Evolutionary conservation across 2,113 vertebrate species (phyloP).

Genomic region (Petrocephalus microphthalmus): DNA sequence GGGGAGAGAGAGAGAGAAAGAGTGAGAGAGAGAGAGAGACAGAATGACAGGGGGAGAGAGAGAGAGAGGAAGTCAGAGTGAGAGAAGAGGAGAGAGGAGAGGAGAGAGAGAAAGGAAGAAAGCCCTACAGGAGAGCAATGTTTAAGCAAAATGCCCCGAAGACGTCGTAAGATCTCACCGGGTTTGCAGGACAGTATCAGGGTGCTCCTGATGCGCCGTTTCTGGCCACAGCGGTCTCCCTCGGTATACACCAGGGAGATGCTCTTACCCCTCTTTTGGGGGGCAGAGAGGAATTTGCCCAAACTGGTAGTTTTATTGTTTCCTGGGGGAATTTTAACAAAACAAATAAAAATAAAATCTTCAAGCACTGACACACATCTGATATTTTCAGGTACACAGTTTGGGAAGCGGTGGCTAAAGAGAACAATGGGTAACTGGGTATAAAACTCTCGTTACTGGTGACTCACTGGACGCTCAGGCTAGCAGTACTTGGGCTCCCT

Average conservation of each 20-base stretch:
- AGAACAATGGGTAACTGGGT: background rate
- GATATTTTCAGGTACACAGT: background rate
- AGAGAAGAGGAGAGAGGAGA: background rate
- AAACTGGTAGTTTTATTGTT: conserved; percentile 60
- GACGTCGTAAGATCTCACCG: conserved; percentile 53
- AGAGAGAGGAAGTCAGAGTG: background rate
- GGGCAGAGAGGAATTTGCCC: conserved; percentile 76
- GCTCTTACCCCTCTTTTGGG: conserved; percentile 66
- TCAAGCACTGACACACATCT: background rate
- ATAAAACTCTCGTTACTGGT: background rate
- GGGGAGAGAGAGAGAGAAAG: background rate
- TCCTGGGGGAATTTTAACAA: conserved; percentile 54
- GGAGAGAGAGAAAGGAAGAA: no score
- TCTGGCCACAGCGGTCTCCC: conserved; percentile 65
- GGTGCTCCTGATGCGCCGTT: conserved; percentile 63
- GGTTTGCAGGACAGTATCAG: conserved; percentile 83
- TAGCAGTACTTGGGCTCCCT: background rate
- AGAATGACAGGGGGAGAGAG: background rate
- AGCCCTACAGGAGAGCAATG: background rate
- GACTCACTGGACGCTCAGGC: background rate
- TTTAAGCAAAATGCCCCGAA: background rate
- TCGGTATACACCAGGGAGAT: conserved; percentile 76
- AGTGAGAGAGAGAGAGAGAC: background rate
- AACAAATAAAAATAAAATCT: background rate
- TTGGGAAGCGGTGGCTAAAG: background rate